phyloP scores from a whole-genome alignment of 2,888 invertebrate species.

The Metellina segmentata region DNA sequence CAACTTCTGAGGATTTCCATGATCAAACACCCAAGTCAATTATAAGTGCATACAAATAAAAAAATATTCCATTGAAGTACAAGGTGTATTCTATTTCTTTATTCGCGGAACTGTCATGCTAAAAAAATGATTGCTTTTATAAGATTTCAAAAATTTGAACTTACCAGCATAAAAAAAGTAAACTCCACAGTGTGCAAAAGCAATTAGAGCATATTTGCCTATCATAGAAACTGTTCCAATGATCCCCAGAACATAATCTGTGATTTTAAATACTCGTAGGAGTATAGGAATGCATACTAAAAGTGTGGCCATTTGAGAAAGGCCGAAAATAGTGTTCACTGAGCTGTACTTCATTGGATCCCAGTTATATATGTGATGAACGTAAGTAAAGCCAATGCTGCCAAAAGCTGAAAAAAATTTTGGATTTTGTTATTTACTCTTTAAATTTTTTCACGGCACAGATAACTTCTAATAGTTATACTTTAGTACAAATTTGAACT shows the following conservation, averaged over 20 bases:
- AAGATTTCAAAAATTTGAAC: neutral
- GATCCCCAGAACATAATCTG: constrained; percentile 45
- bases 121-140: too few relatives aligned
- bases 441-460: too few relatives aligned
- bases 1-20: too few relatives aligned
- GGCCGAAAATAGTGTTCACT: constrained; percentile 22
- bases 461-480: too few relatives aligned
- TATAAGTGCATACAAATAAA: too few relatives aligned
- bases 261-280: constrained; percentile 27
- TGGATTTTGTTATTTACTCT: too few relatives aligned
- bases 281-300: constrained; percentile 24
- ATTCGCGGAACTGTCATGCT: too few relatives aligned
- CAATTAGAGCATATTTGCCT: constrained; percentile 27
- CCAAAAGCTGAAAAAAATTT: constrained; percentile 55
- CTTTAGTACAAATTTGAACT: too few relatives aligned
- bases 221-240: constrained; percentile 62
- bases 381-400: constrained; percentile 45
- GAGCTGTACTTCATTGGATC: constrained; percentile 25
- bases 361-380: constrained; percentile 68
- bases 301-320: neutral
- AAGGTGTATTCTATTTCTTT: too few relatives aligned
- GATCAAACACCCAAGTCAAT: too few relatives aligned
- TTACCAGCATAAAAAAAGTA: constrained; percentile 68
- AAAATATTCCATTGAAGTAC: too few relatives aligned
- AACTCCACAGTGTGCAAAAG: constrained; percentile 29